Evolutionary conservation across 37 sponge, comb jelly and placozoan genomes (phyloP).

Genomic region (Lycopodina hypogea): DNA sequence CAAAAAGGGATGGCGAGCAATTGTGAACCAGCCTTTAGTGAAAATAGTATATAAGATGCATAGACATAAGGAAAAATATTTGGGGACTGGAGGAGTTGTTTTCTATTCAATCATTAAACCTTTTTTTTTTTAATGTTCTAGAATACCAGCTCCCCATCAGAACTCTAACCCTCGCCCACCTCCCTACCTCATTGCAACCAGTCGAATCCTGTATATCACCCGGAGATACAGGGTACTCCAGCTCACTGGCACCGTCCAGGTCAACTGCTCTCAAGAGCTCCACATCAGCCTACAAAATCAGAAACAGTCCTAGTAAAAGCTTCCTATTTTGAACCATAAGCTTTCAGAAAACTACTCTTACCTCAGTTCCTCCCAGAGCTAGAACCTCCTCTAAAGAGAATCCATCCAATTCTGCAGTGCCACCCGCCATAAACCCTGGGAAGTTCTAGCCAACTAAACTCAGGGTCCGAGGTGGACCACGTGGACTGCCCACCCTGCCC

Average conservation of each 20-base stretch:
- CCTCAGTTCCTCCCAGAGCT: constrained; percentile 60
- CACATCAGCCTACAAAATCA: constrained; percentile 42
- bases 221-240: constrained; percentile 22
- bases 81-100: too few relatives aligned
- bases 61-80: too few relatives aligned
- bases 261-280: constrained; percentile 31
- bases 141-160: too few relatives aligned
- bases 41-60: too few relatives aligned
- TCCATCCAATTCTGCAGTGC: background rate
- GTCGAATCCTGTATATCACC: background rate
- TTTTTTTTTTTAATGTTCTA: too few relatives aligned
- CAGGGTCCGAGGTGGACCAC: background rate
- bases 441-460: too few relatives aligned
- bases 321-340: background rate
- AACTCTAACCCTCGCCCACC: too few relatives aligned
- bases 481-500: background rate
- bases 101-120: too few relatives aligned
- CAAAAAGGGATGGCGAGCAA: too few relatives aligned
- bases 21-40: too few relatives aligned
- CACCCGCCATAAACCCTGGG: too few relatives aligned
- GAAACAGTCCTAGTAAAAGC: background rate
- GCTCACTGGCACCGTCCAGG: constrained; percentile 17
- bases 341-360: background rate
- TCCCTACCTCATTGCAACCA: background rate
- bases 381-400: constrained; percentile 31